Evolutionary conservation across 2,888 invertebrate genomes (phyloP).

Genomic region (Timandra comae): DNA sequence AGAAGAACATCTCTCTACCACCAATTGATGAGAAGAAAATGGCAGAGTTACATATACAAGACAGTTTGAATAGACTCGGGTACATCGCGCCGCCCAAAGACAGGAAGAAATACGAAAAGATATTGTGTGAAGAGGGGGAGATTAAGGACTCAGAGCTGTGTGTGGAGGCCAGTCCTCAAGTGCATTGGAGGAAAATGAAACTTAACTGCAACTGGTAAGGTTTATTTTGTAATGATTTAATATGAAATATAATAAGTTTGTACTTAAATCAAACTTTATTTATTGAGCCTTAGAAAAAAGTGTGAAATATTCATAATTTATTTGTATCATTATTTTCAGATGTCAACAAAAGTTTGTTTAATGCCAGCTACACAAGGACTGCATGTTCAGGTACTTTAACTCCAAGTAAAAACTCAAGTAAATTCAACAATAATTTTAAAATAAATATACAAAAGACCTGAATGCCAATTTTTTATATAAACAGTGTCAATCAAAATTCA

Average conservation of each 20-base stretch:
- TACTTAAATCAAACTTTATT: no score
- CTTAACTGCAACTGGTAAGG: constrained; percentile 47
- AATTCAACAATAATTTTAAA: no score
- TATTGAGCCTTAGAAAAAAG: no score
- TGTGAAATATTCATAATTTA: no score
- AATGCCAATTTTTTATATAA: no score
- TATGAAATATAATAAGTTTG: no score
- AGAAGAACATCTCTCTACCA: constrained; percentile 45
- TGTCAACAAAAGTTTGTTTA: constrained; percentile 13
- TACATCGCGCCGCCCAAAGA: constrained; percentile 51
- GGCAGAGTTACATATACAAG: constrained; percentile 41
- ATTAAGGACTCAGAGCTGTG: constrained; percentile 30
- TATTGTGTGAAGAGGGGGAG: constrained; percentile 50
- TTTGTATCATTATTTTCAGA: constrained; percentile 11
- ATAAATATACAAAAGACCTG: no score
- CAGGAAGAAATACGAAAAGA: constrained; percentile 65
- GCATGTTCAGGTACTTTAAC: no score
- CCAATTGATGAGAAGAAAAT: constrained; percentile 62
- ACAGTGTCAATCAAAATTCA: no score
- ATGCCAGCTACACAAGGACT: no score
- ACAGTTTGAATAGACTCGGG: constrained; percentile 37
- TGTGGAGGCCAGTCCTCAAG: constrained; percentile 33
- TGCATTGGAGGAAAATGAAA: constrained; percentile 58
- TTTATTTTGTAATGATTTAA: no score
- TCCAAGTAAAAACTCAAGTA: no score